Percentiles rank a stretch among this genome's conserved stretches.
These are phyloP conservation scores for Cataglyphis livida DNA, from an alignment of 2,888 invertebrate species.

Conservation along the genomic window DNA sequence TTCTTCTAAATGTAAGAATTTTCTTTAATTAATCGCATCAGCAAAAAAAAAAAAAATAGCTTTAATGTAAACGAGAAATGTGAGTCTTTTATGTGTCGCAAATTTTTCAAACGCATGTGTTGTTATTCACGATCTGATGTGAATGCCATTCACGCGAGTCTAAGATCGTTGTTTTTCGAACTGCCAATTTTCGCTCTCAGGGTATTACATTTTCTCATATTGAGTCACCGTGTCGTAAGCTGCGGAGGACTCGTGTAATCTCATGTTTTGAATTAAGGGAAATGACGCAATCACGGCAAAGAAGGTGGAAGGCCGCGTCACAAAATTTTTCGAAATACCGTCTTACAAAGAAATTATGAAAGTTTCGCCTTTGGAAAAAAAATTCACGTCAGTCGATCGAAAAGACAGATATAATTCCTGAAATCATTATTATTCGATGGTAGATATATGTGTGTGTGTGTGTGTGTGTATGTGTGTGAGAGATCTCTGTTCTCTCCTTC, in stretches of 20 bases:
- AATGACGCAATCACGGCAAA: constrained; percentile 44
- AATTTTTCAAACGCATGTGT: neutral
- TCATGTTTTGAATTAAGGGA: constrained; percentile 57
- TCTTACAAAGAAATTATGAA: constrained; percentile 49
- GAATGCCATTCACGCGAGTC: constrained; percentile 1
- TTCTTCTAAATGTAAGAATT: neutral
- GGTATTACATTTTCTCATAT: constrained; percentile 49
- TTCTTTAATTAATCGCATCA: neutral
- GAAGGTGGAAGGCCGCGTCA: constrained; percentile 49
- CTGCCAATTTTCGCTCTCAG: constrained; percentile 52
- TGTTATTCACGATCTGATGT: neutral
- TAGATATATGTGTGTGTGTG: neutral
- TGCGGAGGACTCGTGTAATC: constrained; percentile 51
- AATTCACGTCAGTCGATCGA: constrained; percentile 45
- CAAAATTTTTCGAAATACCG: constrained; percentile 55
- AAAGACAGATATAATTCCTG: constrained; percentile 38
- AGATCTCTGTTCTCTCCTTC: constrained; percentile 27
- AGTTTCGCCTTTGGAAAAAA: constrained; percentile 45
- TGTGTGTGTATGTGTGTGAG: neutral
- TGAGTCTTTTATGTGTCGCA: neutral
- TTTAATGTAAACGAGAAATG: neutral
- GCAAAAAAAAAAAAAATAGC: neutral
- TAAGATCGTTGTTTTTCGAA: constrained; percentile 37
- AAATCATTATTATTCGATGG: constrained; percentile 38
- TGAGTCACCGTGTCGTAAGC: constrained; percentile 51